A percentile compares a stretch with the other conserved stretches of the same genome.
These are phyloP conservation scores for Pandemis corylana DNA, from an alignment of 2,888 invertebrate species.

Conservation along the genomic window DNA sequence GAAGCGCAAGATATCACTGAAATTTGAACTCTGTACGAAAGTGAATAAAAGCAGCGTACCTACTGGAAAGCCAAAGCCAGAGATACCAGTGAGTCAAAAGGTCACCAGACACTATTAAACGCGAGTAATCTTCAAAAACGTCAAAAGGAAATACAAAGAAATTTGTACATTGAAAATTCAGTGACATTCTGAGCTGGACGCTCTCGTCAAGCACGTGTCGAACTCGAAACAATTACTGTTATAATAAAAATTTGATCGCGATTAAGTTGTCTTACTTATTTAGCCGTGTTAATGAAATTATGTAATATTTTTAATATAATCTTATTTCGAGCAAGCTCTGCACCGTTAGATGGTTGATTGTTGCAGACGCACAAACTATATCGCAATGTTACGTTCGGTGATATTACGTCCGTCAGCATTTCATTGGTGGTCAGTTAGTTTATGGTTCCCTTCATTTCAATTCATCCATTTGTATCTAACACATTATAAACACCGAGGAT, in stretches of 20 bases:
- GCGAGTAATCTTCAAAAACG: no score
- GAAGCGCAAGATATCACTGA: conserved; percentile 8
- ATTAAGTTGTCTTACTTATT: conserved; percentile 26
- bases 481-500: conserved; percentile 20
- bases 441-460: conserved; percentile 20
- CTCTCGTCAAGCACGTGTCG: conserved; percentile 7
- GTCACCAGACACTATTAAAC: neutral
- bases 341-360: conserved; percentile 24
- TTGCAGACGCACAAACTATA: conserved; percentile 39
- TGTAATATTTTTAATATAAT: conserved; percentile 25
- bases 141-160: neutral
- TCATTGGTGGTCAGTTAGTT: conserved; percentile 17
- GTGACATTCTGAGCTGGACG: conserved; percentile 2
- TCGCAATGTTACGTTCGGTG: conserved; percentile 18
- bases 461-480: conserved; percentile 19
- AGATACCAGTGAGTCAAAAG: neutral
- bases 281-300: conserved; percentile 17
- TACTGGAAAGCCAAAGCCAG: neutral
- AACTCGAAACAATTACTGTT: conserved; percentile 16
- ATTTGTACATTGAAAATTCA: neutral
- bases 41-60: no score
- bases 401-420: conserved; percentile 17
- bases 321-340: conserved; percentile 37
- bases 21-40: neutral
- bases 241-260: conserved; percentile 21